phyloP scores from a whole-genome alignment of 2,797 vertebrate species.

The Lateolabrax maculatus region DNA sequence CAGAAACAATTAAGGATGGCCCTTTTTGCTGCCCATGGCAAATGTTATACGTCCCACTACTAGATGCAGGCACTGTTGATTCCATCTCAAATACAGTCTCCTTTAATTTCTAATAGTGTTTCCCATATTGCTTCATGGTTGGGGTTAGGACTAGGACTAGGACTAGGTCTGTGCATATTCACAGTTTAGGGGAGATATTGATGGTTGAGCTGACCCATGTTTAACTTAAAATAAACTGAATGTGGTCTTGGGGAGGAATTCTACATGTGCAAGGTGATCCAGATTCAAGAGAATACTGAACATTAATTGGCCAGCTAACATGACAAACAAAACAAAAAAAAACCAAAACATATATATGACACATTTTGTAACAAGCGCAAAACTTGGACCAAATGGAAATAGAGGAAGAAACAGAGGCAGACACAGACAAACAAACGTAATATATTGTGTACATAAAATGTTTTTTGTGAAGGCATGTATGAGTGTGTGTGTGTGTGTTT shows the following conservation, averaged over 20 bases:
- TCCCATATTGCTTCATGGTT: too few species aligned
- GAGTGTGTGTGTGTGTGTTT: neutral
- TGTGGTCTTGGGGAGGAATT: neutral
- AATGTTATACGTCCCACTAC: too few species aligned
- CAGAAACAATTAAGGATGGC: too few species aligned
- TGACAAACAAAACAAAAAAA: neutral
- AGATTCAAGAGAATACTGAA: neutral
- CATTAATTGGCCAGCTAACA: neutral
- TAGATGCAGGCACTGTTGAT: too few species aligned
- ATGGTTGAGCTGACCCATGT: neutral
- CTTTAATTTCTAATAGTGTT: too few species aligned
- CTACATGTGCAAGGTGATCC: neutral
- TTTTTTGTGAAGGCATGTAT: conserved; percentile 8
- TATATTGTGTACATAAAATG: neutral
- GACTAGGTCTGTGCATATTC: neutral
- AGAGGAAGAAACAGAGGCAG: neutral
- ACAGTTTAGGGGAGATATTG: neutral
- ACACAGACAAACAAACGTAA: neutral
- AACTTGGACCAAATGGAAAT: neutral
- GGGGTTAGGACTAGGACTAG: too few species aligned
- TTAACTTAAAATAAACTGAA: neutral
- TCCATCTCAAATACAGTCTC: too few species aligned
- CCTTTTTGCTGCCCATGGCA: too few species aligned
- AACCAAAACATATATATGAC: neutral
- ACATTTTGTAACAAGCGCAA: neutral